Conservation (phyloP, 30 jellyfish, hydroid and myxozoan species). For the Aurelia coerulea region DNA sequence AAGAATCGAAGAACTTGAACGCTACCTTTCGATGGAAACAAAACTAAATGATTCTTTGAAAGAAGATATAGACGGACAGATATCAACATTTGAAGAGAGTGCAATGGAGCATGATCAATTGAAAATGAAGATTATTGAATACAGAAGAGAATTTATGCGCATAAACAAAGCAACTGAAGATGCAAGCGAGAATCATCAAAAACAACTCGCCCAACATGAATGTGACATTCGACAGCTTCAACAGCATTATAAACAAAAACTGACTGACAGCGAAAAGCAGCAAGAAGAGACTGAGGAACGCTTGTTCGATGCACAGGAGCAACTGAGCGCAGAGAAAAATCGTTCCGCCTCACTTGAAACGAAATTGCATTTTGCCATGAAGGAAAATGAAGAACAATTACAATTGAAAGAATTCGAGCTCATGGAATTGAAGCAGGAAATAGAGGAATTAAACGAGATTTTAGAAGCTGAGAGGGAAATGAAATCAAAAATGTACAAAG, state of each 20-base stretch:
- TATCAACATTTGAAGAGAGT: constrained; percentile 30
- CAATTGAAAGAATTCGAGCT: constrained; percentile 37
- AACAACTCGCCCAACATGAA: constrained; percentile 24
- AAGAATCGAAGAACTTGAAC: constrained; percentile 50
- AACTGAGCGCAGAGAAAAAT: constrained; percentile 10
- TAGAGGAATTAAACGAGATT: constrained; percentile 37
- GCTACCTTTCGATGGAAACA: constrained; percentile 29
- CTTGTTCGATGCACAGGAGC: constrained; percentile 4
- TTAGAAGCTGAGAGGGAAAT: constrained; percentile 34
- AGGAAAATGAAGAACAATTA: constrained; percentile 23
- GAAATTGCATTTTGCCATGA: constrained; percentile 23
- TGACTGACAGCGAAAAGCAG: neutral
- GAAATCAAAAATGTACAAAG: constrained; percentile 1
- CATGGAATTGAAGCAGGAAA: constrained; percentile 36
- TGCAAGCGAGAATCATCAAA: constrained; percentile 14
- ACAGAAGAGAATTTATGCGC: constrained; percentile 28
- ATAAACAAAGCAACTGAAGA: constrained; percentile 35
- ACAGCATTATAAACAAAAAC: constrained; percentile 9
- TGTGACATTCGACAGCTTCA: constrained; percentile 5
- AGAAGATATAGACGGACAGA: constrained; percentile 67
- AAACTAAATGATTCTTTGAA: constrained; percentile 38
- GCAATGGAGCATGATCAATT: constrained; percentile 34
- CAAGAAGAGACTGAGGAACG: constrained; percentile 10
- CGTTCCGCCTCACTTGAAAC: constrained; percentile 9
- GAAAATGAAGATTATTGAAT: constrained; percentile 13